Percentiles rank a stretch among this genome's conserved stretches.
Conservation (phyloP, 92 coral and sea anemone species). For the Zoanthus sociatus region DNA sequence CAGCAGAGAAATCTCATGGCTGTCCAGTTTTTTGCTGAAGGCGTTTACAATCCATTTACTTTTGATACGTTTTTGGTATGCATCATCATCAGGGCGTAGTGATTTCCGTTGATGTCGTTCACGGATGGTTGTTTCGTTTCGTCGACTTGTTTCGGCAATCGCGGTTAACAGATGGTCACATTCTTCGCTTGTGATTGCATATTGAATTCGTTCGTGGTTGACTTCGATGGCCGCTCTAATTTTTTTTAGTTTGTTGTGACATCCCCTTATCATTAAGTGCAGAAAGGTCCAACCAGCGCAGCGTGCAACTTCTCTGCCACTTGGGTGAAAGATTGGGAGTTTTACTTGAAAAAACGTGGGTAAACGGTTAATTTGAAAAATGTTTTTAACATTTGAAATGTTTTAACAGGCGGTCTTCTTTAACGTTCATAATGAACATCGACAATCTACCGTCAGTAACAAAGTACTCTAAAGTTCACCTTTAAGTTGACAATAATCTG, state of each 20-base stretch:
- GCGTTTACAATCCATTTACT: conserved; percentile 21
- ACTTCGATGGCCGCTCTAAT: not conserved
- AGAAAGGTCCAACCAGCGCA: conserved; percentile 50
- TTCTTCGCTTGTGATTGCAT: conserved; percentile 30
- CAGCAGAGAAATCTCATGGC: no score
- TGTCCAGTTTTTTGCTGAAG: not conserved
- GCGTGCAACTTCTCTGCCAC: conserved; percentile 47
- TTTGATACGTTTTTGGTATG: conserved; percentile 4
- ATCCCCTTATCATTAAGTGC: conserved; percentile 37
- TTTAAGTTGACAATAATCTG: no score
- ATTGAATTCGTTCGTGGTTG: not conserved
- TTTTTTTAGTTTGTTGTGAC: conserved; percentile 46
- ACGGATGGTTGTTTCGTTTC: no score
- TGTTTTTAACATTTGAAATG: no score
- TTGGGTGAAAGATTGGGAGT: conserved; percentile 3
- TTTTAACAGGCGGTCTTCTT: no score
- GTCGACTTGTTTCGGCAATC: no score
- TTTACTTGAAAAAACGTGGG: no score
- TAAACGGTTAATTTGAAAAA: no score
- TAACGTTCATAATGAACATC: no score
- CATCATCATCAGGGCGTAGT: not conserved
- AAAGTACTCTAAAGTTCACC: no score
- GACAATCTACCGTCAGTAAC: no score
- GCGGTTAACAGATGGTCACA: not conserved
- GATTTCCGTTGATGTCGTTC: conserved; percentile 25